Conservation (phyloP, 2,797 vertebrate genomes). For the Aeoliscus strigatus region DNA sequence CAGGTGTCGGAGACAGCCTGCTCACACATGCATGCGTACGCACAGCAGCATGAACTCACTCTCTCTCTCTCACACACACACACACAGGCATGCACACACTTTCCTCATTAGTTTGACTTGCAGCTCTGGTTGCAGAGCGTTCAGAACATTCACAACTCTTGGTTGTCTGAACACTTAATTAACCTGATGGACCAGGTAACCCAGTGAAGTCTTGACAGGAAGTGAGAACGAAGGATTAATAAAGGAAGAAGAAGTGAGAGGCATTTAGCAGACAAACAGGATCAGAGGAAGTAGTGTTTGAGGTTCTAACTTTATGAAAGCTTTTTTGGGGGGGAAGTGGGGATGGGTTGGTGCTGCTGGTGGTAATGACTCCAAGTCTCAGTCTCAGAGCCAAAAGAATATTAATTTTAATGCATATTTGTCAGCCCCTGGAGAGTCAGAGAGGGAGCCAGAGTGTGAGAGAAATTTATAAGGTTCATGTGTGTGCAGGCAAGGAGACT, state of each 20-base stretch:
- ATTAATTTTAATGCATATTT: conserved; percentile 44
- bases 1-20: conserved; percentile 50
- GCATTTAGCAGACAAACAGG: conserved; percentile 1
- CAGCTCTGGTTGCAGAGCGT: conserved; percentile 11
- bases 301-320: too few relatives aligned
- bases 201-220: conserved; percentile 33
- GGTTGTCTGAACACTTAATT: too few relatives aligned
- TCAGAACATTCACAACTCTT: too few relatives aligned
- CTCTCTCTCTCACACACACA: conserved; percentile 26
- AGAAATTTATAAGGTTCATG: conserved; percentile 12
- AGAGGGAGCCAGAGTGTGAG: background rate
- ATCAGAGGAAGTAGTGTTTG: too few relatives aligned
- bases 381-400: conserved; percentile 24
- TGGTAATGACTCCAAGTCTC: conserved; percentile 12
- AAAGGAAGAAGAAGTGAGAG: conserved; percentile 3
- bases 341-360: conserved; percentile 30
- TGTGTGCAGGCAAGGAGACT: too few relatives aligned
- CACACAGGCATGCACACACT: conserved; percentile 7
- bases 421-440: conserved; percentile 4
- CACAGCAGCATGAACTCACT: too few relatives aligned
- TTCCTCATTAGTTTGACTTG: conserved; percentile 8
- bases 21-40: conserved; percentile 38
- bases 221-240: conserved; percentile 24
- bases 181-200: conserved; percentile 58
- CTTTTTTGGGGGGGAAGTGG: too few relatives aligned